phyloP scores from a whole-genome alignment of 2,888 invertebrate genomes.

The Perithous albicinctus region DNA sequence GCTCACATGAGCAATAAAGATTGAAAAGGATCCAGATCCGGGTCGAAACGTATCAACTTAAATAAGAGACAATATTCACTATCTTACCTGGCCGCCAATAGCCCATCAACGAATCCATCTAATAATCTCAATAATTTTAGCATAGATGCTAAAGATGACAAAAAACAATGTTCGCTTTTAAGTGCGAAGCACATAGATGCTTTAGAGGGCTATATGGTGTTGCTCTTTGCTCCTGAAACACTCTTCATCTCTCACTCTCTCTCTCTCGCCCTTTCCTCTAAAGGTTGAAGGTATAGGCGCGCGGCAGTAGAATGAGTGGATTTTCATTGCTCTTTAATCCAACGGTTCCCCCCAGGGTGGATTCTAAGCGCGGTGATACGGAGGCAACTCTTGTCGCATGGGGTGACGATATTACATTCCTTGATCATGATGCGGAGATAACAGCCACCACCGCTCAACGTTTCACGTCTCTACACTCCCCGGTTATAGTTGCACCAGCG shows the following conservation, averaged over 20 bases:
- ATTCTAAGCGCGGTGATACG: conserved; percentile 80
- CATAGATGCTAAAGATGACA: not conserved
- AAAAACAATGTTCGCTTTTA: not conserved
- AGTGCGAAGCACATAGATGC: not conserved
- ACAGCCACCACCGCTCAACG: conserved; percentile 72
- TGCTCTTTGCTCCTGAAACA: conserved; percentile 29
- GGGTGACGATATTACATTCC: conserved; percentile 85
- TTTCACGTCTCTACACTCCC: conserved; percentile 29
- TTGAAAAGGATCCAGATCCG: too few relatives aligned
- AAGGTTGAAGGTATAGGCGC: conserved; percentile 3
- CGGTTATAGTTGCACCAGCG: conserved; percentile 28
- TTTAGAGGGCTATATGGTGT: not conserved
- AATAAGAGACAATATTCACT: too few relatives aligned
- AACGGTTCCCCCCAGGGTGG: conserved; percentile 68
- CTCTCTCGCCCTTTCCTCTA: too few relatives aligned
- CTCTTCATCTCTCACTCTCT: conserved; percentile 22
- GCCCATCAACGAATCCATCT: too few relatives aligned
- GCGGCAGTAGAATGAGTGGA: conserved; percentile 74
- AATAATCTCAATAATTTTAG: not conserved
- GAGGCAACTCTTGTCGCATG: conserved; percentile 84
- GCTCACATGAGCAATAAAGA: too few relatives aligned
- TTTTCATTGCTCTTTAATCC: conserved; percentile 84
- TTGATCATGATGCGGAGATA: conserved; percentile 83
- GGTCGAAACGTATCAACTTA: too few relatives aligned
- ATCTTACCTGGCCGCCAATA: too few relatives aligned